These are phyloP conservation scores for Diaperis boleti DNA, from an alignment of 2,888 invertebrate genomes.

Conservation along the genomic window DNA sequence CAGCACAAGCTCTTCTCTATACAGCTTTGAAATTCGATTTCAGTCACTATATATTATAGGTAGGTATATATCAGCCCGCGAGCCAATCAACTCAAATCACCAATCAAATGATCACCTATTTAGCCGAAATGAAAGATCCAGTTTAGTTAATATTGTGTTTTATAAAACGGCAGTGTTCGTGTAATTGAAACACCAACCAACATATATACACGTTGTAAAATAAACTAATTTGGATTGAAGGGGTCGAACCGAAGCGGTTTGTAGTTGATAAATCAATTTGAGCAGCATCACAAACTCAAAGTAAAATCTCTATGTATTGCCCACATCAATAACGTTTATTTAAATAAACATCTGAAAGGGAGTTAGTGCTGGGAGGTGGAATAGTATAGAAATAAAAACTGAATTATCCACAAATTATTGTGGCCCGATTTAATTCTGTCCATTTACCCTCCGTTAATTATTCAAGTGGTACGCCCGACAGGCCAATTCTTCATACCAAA, in stretches of 20 bases:
- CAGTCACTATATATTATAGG: too few relatives aligned
- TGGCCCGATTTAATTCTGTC: not conserved
- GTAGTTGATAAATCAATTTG: not conserved
- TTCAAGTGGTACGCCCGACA: not conserved
- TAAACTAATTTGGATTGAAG: conserved; percentile 16
- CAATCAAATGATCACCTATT: not conserved
- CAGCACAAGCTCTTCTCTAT: too few relatives aligned
- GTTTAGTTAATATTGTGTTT: not conserved
- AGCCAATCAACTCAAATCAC: not conserved
- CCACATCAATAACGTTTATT: too few relatives aligned
- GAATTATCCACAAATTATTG: too few relatives aligned
- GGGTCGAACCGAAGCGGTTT: not conserved
- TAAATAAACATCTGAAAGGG: too few relatives aligned
- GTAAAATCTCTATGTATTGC: too few relatives aligned
- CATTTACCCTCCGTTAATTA: not conserved
- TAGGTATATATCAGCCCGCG: not conserved
- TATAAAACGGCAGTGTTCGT: conserved; percentile 5
- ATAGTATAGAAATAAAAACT: too few relatives aligned
- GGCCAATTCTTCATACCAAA: conserved; percentile 6
- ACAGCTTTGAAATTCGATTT: too few relatives aligned
- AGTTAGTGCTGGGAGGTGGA: too few relatives aligned
- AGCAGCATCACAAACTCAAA: too few relatives aligned
- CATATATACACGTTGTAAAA: conserved; percentile 8
- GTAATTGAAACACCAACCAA: conserved; percentile 7
- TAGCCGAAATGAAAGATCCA: not conserved